Base-by-base conservation (phyloP, 2,113 vertebrate species). In the Pungitius pungitius region DNA sequence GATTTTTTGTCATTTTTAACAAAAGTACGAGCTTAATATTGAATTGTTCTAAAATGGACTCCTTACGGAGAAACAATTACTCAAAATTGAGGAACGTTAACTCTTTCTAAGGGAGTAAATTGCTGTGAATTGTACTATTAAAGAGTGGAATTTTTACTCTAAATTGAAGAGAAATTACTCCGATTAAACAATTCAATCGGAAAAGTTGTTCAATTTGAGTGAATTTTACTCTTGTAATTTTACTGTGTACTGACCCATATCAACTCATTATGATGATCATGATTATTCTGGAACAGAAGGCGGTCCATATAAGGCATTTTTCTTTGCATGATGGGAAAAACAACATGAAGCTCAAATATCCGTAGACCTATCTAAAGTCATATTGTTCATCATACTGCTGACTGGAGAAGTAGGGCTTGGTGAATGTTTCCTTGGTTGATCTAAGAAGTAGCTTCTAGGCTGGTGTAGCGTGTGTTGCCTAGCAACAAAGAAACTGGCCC, bases 231-330 rank as follows among this genome's bases (percentile, higher is more conserved):
- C n/a, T n/a, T n/a, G n/a, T n/a, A n/a, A n/a, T n/a, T n/a, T n/a
- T n/a, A n/a, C n/a, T n/a, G n/a, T n/a, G n/a, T 56, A 37, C 42
- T 69, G 67, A 61, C 40, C 72, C 63, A 26, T 71, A 27, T 59
- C 64, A 9, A 14, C 51, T 55, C 22, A 77, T 73, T 54, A 69
- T 37, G 30, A 22, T 55, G 26, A 77, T 73, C 43, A 69, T 37
- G 30, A 22, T 56, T 43, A 42, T 10, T 30, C 52, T 35, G 61
- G 33, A 78, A 43, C 22, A 37, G 56, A 1, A 5, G 26, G 4
- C 35, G 17, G 61, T 3, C 10, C 17, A 65, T 43, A 63, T 71
- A 55, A 73, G 56, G 30, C 60, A 20, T 43, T 17, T 54, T 33
- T 26, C 9, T 17, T 49, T 59, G 24, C 20, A 42, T 40, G 26